Evolutionary conservation across 1,140 invertebrate species (phyloP).

Genomic region (Leptinotarsa defecta): DNA sequence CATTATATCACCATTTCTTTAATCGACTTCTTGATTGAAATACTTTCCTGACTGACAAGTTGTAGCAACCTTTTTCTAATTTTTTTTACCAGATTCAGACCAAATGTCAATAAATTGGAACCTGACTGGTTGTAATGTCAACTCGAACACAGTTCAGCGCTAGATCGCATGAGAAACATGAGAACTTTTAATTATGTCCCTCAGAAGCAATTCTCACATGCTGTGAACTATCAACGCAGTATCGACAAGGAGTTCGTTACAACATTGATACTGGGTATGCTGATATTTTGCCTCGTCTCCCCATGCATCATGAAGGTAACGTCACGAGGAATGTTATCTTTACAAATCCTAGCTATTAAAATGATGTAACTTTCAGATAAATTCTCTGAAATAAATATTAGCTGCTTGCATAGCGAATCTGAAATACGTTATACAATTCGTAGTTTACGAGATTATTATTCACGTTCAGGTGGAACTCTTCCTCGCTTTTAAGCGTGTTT

Average conservation of each 20-base stretch:
- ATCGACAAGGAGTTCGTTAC: slow-evolving; percentile 17
- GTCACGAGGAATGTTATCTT: slow-evolving; percentile 14
- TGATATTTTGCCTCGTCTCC: neutral
- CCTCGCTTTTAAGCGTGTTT: slow-evolving; percentile 4
- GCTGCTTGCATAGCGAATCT: slow-evolving; percentile 15
- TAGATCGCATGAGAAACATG: slow-evolving; percentile 5
- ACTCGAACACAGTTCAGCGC: neutral
- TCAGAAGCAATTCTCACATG: slow-evolving; percentile 21
- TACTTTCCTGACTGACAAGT: no score
- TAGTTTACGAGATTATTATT: slow-evolving; percentile 15
- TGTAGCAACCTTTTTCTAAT: no score
- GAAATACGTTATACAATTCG: slow-evolving; percentile 7
- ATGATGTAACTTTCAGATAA: slow-evolving; percentile 22
- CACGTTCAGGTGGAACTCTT: neutral
- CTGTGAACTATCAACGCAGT: slow-evolving; percentile 18
- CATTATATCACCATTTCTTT: no score
- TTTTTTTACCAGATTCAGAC: neutral
- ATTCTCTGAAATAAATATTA: slow-evolving; percentile 18
- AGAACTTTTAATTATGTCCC: slow-evolving; percentile 13
- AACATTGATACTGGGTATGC: slow-evolving; percentile 5
- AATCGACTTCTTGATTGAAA: no score
- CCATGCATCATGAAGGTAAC: slow-evolving; percentile 13
- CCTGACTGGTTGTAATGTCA: neutral
- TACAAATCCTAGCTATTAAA: slow-evolving; percentile 17
- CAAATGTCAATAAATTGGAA: neutral